A percentile compares a stretch with the other conserved stretches of the same genome.
These are phyloP conservation scores for Tylochromis polylepis DNA, from an alignment of 2,113 vertebrate species.

Conservation along the genomic window DNA sequence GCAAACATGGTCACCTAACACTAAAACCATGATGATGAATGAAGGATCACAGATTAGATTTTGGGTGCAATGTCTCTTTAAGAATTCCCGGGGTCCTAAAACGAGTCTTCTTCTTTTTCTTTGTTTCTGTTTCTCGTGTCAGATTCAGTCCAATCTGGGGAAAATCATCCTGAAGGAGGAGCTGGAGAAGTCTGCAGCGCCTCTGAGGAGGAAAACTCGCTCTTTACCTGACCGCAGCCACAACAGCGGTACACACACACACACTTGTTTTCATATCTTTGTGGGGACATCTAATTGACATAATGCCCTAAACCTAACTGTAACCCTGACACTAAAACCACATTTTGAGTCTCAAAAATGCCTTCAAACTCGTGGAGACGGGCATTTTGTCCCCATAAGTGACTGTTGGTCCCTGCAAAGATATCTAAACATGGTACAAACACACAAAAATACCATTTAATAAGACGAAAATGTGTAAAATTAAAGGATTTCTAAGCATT, in stretches of 20 bases:
- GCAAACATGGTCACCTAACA: neutral
- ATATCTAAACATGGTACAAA: neutral
- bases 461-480: neutral
- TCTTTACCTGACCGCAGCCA: slow-evolving; percentile 79
- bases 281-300: neutral
- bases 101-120: neutral
- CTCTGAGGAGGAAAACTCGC: slow-evolving; percentile 85
- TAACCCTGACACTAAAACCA: too few relatives aligned
- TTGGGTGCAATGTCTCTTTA: neutral
- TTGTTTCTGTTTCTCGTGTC: neutral
- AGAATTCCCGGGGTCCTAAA: neutral
- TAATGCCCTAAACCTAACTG: too few relatives aligned
- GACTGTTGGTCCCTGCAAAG: too few relatives aligned
- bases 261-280: neutral
- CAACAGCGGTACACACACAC: neutral
- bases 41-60: too few relatives aligned
- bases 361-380: too few relatives aligned
- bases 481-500: neutral
- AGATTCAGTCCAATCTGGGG: slow-evolving; percentile 94
- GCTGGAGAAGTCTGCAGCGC: slow-evolving; percentile 75
- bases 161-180: slow-evolving; percentile 94
- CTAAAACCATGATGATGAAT: too few relatives aligned
- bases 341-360: too few relatives aligned
- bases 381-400: too few relatives aligned
- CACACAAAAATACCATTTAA: neutral